These are phyloP conservation scores for Anthrax anthrax DNA, from an alignment of 2,888 invertebrate species.

Conservation along the genomic window DNA sequence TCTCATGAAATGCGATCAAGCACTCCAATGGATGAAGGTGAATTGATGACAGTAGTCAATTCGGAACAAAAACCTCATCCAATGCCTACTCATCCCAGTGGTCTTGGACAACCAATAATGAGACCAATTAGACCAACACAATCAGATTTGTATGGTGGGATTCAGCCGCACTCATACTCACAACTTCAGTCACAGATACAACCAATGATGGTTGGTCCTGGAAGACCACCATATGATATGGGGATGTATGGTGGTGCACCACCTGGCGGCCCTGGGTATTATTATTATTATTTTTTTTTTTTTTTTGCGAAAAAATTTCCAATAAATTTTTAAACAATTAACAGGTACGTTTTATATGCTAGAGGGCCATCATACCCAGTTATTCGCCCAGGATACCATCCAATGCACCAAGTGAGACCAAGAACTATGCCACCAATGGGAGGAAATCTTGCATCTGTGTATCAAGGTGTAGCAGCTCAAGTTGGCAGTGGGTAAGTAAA, in stretches of 20 bases:
- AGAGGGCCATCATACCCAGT: constrained; percentile 13
- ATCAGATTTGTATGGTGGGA: constrained; percentile 8
- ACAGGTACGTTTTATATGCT: background rate
- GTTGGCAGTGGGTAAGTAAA: constrained; percentile 28
- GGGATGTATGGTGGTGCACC: constrained; percentile 8
- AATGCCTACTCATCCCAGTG: constrained; percentile 6
- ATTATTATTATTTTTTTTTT: too few species aligned
- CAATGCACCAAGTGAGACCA: constrained; percentile 7
- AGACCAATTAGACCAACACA: constrained; percentile 7
- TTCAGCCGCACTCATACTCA: constrained; percentile 4
- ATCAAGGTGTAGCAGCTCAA: constrained; percentile 31
- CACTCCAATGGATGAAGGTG: constrained; percentile 52
- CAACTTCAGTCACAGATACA: constrained; percentile 8
- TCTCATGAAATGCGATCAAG: constrained; percentile 48
- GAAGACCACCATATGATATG: constrained; percentile 11
- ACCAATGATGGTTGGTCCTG: constrained; percentile 7
- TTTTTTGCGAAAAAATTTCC: background rate
- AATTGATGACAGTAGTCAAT: constrained; percentile 8
- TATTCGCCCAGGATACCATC: constrained; percentile 10
- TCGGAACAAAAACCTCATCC: constrained; percentile 14
- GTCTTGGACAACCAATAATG: constrained; percentile 1
- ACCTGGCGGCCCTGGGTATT: background rate
- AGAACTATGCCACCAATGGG: constrained; percentile 17
- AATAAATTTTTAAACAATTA: background rate
- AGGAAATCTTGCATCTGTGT: constrained; percentile 26